Conservation (phyloP, 2,113 vertebrate genomes). For the Periophthalmus modestus region DNA sequence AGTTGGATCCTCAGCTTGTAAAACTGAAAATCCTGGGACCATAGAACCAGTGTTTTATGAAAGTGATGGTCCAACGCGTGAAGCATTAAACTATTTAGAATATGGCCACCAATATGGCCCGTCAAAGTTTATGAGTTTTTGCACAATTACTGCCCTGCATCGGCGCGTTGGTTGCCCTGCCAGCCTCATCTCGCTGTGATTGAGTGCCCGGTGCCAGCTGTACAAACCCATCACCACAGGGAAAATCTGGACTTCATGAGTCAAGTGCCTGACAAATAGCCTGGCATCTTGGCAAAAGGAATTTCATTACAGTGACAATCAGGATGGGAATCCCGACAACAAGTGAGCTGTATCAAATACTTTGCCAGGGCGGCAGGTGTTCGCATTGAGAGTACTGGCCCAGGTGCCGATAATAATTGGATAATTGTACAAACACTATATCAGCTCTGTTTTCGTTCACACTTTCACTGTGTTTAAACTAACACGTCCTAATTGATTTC, state of each 20-base stretch:
- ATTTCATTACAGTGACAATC: constrained; percentile 47
- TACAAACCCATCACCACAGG: constrained; percentile 43
- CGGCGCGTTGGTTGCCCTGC: neutral
- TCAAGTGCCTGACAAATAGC: constrained; percentile 46
- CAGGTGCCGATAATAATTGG: constrained; percentile 47
- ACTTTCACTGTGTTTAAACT: neutral
- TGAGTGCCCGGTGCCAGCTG: constrained; percentile 36
- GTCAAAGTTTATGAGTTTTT: neutral
- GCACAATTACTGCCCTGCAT: neutral
- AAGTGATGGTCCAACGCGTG: neutral
- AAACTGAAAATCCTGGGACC: neutral
- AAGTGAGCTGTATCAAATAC: constrained; percentile 35
- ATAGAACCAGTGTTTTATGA: neutral
- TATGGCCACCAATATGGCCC: neutral
- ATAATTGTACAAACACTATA: constrained; percentile 15
- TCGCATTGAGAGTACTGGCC: constrained; percentile 41
- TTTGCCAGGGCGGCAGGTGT: constrained; percentile 51
- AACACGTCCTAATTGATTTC: neutral
- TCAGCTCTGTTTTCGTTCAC: constrained; percentile 5
- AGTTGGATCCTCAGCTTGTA: neutral
- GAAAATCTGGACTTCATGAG: constrained; percentile 44
- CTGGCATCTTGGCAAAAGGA: constrained; percentile 46
- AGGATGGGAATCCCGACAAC: constrained; percentile 57
- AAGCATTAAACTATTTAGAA: neutral
- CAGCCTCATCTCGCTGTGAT: constrained; percentile 22